Evolutionary conservation across 2,888 invertebrate species (phyloP), one percentile per base, ranked within the genome.

Genomic region (Macaria notata): DNA sequence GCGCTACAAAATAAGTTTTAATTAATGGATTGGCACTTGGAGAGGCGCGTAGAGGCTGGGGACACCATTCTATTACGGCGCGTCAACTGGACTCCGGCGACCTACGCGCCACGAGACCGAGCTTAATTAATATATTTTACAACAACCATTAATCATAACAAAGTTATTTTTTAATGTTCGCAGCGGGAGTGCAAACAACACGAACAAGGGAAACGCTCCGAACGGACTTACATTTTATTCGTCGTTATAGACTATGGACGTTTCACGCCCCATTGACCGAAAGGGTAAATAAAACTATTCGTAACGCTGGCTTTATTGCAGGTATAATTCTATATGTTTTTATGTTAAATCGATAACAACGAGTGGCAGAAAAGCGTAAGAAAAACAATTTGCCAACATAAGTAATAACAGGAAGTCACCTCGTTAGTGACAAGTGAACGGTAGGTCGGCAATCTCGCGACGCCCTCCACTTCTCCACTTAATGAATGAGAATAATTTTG

Each of bases 401-500:
- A 88, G 84, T 88, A 87, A 88, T 88, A 86, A 84, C 81, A 81
- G 86, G 84, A 86, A 88, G 87, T 88, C 86, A 88, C 86, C 87
- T 88, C 87, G 88, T 89, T 88, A 87, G 81, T 88, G 85, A 88
- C 84, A 78, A 87, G 85, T 84, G 87, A 88, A 84, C 84, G 85
- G 86, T 88, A 84, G 84, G 85, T 84, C 84, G 85, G 85, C 87
- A 84, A 88, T 87, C 88, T 84, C 82, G 83, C 83, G 80, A 76
- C 79, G 80, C 85, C 86, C 86, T 85, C 85, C 83, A 84, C 86
- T 86, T 84, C 81, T 83, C 85, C 78, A 86, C 87, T 89, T 90
- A 91, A 91, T 89, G 89, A 91, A 89, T 87, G 89, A 87, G 88
- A 87, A 89, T 90, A 89, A 90, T 89, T 90, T 87, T 86, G 87